A percentile compares a stretch with the other conserved stretches of the same genome.
Evolutionary conservation across 2,888 invertebrate species (phyloP).

Genomic region (Physocephala rufipes): DNA sequence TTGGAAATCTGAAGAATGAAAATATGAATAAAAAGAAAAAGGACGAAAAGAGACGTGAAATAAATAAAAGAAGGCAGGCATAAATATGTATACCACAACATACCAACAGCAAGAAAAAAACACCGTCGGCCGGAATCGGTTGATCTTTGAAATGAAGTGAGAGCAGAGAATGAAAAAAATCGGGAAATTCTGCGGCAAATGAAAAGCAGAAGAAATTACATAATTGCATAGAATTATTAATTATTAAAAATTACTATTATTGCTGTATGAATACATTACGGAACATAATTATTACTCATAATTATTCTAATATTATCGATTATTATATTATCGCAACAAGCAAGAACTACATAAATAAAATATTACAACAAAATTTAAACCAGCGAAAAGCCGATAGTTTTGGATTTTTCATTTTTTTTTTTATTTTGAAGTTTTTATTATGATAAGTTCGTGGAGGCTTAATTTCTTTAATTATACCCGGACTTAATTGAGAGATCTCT

Average conservation of each 20-base stretch:
- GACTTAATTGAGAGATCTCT: too few species aligned
- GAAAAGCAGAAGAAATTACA: conserved; percentile 32
- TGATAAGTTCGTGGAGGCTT: too few species aligned
- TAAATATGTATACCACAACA: conserved; percentile 25
- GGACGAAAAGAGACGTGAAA: conserved; percentile 22
- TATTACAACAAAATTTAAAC: conserved; percentile 36
- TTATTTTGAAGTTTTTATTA: conserved; percentile 18
- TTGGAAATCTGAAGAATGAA: conserved; percentile 44
- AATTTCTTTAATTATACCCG: too few species aligned
- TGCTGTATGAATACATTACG: conserved; percentile 52
- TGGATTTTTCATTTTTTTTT: conserved; percentile 12
- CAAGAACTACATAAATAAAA: conserved; percentile 59
- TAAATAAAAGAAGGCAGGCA: conserved; percentile 31
- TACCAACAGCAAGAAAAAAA: too few species aligned
- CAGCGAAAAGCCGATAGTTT: conserved; percentile 13
- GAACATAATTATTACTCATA: conserved; percentile 57
- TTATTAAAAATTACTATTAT: conserved; percentile 61
- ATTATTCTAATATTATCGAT: conserved; percentile 54
- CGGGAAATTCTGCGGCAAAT: neutral
- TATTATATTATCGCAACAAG: conserved; percentile 63
- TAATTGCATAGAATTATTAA: conserved; percentile 60
- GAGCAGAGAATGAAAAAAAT: neutral
- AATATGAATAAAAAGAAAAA: conserved; percentile 37
- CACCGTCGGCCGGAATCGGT: too few species aligned
- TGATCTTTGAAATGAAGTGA: too few species aligned